Conservation (phyloP, 2,797 vertebrate species). For the Notamacropus eugenii region DNA sequence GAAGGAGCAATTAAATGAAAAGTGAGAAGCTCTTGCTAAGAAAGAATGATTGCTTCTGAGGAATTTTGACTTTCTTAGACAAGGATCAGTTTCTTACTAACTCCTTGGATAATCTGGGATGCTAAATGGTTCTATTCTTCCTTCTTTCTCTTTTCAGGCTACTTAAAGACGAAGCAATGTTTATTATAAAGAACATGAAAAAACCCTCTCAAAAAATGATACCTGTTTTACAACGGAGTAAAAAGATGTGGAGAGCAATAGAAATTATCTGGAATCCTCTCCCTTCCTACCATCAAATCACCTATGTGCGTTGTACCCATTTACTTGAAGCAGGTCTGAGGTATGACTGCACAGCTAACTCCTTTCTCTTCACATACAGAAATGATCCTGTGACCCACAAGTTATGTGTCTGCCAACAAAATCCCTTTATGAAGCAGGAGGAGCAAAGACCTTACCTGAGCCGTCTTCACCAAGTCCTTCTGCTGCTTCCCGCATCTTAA, state of each 20-base stretch:
- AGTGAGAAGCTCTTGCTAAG: not conserved
- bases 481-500: slow-evolving; percentile 86
- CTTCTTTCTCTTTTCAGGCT: slow-evolving; percentile 20
- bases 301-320: not conserved
- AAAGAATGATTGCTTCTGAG: slow-evolving; percentile 8
- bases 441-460: slow-evolving; percentile 85
- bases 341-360: not conserved
- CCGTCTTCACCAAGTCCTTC: slow-evolving; percentile 89
- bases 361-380: not conserved
- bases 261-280: not conserved
- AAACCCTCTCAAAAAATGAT: not conserved
- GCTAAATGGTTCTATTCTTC: not conserved
- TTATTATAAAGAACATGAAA: not conserved
- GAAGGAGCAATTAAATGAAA: not conserved
- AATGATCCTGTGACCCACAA: not conserved
- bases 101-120: not conserved
- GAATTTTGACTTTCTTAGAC: not conserved
- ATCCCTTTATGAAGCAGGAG: slow-evolving; percentile 14
- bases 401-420: not conserved
- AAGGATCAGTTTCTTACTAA: not conserved
- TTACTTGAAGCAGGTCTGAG: not conserved
- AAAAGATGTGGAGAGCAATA: not conserved
- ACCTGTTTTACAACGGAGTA: not conserved
- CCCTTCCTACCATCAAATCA: not conserved
- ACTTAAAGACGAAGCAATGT: slow-evolving; percentile 1